Percentiles rank a stretch among this genome's conserved stretches.
Conservation (phyloP, 2,888 invertebrate species). For the Orthosia gracilis region DNA sequence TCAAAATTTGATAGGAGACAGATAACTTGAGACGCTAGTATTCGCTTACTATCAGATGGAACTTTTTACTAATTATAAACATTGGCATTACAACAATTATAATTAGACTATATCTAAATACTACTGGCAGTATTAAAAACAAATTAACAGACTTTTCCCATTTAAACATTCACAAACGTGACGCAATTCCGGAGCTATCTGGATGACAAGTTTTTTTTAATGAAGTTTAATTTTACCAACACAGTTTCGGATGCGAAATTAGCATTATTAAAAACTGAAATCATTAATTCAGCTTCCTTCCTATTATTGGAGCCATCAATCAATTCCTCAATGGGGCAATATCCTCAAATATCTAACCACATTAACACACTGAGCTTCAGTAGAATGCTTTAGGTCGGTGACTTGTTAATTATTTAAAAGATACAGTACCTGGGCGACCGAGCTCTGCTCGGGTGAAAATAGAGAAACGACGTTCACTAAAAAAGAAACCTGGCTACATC, state of each 20-base stretch:
- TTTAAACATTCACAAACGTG: not conserved
- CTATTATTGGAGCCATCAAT: not conserved
- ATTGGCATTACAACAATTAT: no score
- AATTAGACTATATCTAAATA: not conserved
- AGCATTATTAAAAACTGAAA: slow-evolving; percentile 4
- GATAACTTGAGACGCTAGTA: not conserved
- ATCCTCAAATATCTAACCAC: slow-evolving; percentile 37
- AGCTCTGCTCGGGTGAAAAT: no score
- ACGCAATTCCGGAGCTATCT: not conserved
- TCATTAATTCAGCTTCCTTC: slow-evolving; percentile 35
- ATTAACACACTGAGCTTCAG: slow-evolving; percentile 3
- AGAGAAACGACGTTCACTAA: no score
- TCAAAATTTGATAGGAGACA: not conserved
- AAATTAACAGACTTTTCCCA: not conserved
- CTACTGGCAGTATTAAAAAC: not conserved
- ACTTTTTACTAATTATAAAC: not conserved
- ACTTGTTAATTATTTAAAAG: slow-evolving; percentile 1
- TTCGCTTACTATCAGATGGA: not conserved
- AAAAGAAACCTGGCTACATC: no score
- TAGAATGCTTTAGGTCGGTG: not conserved
- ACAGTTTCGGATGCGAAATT: not conserved
- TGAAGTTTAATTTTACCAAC: not conserved
- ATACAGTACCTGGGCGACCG: no score
- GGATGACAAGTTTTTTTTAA: not conserved
- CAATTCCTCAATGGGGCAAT: slow-evolving; percentile 19